Evolutionary conservation across 1,140 invertebrate genomes (phyloP), one percentile per base, ranked within the genome.

Genomic region (Agrilus planipennis): DNA sequence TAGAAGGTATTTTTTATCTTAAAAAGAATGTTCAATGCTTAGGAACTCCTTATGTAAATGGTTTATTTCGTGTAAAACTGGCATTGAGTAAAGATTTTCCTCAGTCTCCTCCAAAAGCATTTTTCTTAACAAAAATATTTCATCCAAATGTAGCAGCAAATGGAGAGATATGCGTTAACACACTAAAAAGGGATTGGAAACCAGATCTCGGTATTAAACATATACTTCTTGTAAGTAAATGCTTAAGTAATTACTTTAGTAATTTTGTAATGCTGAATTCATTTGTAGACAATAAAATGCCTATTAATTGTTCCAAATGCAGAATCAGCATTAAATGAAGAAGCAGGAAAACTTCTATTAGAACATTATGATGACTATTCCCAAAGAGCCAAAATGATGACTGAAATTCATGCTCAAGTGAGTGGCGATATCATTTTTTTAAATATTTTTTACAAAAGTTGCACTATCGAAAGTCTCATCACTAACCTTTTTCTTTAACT

Each of bases 81-180:
- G 79, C 81, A 41, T 70, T 97, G 9, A 86, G 87, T 2, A 93
- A 93, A 69, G 89, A 91, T 61, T 96, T 93, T 67, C 93, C 93
- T 15, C 73, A 81, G 52, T 75, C 81, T 54, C 90, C 93, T 47
- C 93, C 92, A 14, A 94, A 93, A 68, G 92, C 89, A 27, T 92
- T 81, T 67, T 96, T 97, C 63, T 66, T 93, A 20, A 97, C 92
- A 36, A 92, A 90, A 74, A 93, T 97, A 54, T 97, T 97, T 70
- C 92, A 96, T 68, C 92, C 92, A 20, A 96, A 97, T 74, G 91
- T 96, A 51, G 83, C 91, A 9, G 75, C 75, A 52, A 89, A 84
- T 70, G 92, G 92, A 25, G 91, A 95, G 68, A 95, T 97, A 60
- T 96, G 92, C 69, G 93, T 97, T 0, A 94, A 96, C 67, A 95